Conservation (phyloP, 2,888 invertebrate genomes). For the Ormyrus labotus region DNA sequence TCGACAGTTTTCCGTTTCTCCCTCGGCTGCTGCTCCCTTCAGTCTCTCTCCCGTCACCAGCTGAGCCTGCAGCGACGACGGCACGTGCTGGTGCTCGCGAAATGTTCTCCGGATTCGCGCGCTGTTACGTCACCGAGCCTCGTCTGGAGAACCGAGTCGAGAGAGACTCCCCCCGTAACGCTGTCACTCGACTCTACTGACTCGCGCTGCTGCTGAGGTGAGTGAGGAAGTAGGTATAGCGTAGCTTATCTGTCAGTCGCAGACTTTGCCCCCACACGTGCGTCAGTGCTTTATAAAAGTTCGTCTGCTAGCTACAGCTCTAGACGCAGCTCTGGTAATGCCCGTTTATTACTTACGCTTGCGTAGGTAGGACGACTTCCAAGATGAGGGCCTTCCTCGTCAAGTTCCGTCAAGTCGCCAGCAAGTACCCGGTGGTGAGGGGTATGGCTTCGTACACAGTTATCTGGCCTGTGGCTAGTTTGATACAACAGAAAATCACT, state of each 20-base stretch:
- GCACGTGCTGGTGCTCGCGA: background rate
- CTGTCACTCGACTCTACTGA: background rate
- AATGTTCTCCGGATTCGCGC: too few relatives aligned
- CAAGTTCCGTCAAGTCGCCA: slow-evolving; percentile 75
- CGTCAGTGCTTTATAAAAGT: slow-evolving; percentile 24
- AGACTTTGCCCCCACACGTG: too few relatives aligned
- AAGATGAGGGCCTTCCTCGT: slow-evolving; percentile 72
- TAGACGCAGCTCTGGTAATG: background rate
- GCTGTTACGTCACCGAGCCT: too few relatives aligned
- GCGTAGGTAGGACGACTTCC: background rate
- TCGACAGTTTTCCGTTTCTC: too few relatives aligned
- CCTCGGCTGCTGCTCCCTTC: too few relatives aligned
- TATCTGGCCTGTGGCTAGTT: slow-evolving; percentile 80
- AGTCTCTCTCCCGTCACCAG: background rate
- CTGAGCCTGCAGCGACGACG: background rate
- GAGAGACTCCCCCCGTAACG: background rate
- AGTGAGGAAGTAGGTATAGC: too few relatives aligned
- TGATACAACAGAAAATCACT: slow-evolving; percentile 78
- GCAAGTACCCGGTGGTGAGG: slow-evolving; percentile 77
- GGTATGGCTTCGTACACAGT: slow-evolving; percentile 80
- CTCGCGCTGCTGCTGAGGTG: too few relatives aligned
- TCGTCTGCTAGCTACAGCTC: slow-evolving; percentile 30
- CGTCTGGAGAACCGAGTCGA: background rate
- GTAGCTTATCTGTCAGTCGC: too few relatives aligned
- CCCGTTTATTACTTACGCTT: background rate